Evolutionary conservation across 1,140 invertebrate species (phyloP), one percentile per base, ranked within the genome.

Genomic region (Drosophila ercepeae): DNA sequence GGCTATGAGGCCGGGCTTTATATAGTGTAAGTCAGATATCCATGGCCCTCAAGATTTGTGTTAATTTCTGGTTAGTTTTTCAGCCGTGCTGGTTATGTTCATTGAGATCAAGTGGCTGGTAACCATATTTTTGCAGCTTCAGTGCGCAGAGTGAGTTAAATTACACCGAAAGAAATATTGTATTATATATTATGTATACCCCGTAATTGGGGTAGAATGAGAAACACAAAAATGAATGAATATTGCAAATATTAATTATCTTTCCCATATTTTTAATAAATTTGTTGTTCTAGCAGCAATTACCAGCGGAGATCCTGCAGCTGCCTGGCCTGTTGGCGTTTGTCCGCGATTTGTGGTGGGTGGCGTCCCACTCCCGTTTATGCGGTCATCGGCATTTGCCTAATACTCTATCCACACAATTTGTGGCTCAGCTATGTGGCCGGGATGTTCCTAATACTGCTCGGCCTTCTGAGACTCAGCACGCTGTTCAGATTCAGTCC

Each of bases 41-140:
- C 6, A n/a, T 39, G 23, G 34, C n/a, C 41, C 13, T 11, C 6
- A 0, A 27, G 21, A 42, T 21, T 18, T 46, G 23, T 42, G 27
- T 63, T 74, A 73, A 78, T 72, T 57, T 54, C 48, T 75, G 75
- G 34, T 49, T 63, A 73, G 90, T 82, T 82, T 90, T 83, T 75
- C 77, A 75, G 84, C 90, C 9, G 41, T 90, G 45, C 51, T 90
- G 51, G 78, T 90, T 36, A 75, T 91, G 36, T 73, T 91, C 32
- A 79, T 90, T 48, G 90, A 91, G 74, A 72, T 90, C 63, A 91
- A 91, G 68, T 91, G 90, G 90, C 67, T 91, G 45, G 72, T 91
- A 55, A 90, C 78, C 42, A 67, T 91, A 51, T 91, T 91, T 32
- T 57, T 91, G 45, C 86, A 89, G 49, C 69, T 91, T 8, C 75